A percentile compares a stretch with the other conserved stretches of the same genome.
These are phyloP conservation scores for Pterocles gutturalis DNA, from an alignment of 2,113 vertebrate genomes.

Conservation along the genomic window DNA sequence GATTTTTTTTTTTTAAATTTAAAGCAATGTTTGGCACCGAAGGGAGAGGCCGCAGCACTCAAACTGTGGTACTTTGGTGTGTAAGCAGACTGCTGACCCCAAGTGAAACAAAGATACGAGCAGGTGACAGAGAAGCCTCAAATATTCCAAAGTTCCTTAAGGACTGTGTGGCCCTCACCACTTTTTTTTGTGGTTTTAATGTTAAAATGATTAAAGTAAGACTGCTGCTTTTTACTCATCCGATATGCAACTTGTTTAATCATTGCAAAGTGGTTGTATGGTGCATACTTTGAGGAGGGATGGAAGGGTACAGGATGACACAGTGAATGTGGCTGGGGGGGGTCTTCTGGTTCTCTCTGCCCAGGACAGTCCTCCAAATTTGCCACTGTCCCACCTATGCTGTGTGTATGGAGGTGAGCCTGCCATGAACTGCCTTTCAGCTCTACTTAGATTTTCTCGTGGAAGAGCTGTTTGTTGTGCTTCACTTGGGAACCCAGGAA, in stretches of 20 bases:
- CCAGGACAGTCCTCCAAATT: not conserved
- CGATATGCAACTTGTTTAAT: not conserved
- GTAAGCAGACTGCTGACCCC: not conserved
- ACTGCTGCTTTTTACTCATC: not conserved
- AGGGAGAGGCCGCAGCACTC: not conserved
- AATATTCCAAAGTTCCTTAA: fast-evolving
- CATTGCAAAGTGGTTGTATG: not conserved
- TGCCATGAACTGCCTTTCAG: not conserved
- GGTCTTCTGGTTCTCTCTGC: not conserved
- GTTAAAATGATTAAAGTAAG: not conserved
- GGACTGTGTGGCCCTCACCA: not conserved
- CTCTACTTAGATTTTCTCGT: not conserved
- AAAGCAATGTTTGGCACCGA: not conserved
- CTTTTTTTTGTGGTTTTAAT: not conserved
- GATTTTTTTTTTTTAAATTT: not conserved
- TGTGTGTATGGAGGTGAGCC: not conserved
- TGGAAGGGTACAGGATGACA: fast-evolving
- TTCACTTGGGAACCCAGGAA: not conserved
- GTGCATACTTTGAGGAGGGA: fast-evolving
- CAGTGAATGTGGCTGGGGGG: not conserved
- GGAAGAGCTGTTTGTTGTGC: not conserved
- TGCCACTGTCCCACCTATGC: not conserved
- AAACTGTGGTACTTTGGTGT: not conserved
- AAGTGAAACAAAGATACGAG: not conserved
- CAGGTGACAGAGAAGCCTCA: not conserved